These are phyloP conservation scores for human (Homo sapiens) DNA, from an alignment of 2,113 vertebrate species.

Conservation along the genomic window GRCh38 chr1:39449001-39449500, in stretches of 20 bases:
- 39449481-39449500: no score
- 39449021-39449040: neutral
- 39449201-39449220: neutral
- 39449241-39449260: neutral
- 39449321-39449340: neutral
- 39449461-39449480: no score
- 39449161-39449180: neutral
- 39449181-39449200: neutral
- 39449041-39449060: neutral
- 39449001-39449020: neutral
- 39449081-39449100: neutral
- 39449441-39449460: no score
- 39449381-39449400: neutral
- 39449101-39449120: neutral
- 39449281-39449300: neutral
- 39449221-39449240: neutral
- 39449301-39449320: neutral
- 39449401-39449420: no score
- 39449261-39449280: neutral
- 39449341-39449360: neutral
- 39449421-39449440: no score
- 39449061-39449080: neutral
- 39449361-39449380: neutral
- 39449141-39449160: neutral
- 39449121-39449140: neutral